Percentiles rank a stretch among this genome's conserved stretches.
These are phyloP conservation scores for Todus mexicanus DNA, from an alignment of 2,797 vertebrate genomes.

Conservation along the genomic window DNA sequence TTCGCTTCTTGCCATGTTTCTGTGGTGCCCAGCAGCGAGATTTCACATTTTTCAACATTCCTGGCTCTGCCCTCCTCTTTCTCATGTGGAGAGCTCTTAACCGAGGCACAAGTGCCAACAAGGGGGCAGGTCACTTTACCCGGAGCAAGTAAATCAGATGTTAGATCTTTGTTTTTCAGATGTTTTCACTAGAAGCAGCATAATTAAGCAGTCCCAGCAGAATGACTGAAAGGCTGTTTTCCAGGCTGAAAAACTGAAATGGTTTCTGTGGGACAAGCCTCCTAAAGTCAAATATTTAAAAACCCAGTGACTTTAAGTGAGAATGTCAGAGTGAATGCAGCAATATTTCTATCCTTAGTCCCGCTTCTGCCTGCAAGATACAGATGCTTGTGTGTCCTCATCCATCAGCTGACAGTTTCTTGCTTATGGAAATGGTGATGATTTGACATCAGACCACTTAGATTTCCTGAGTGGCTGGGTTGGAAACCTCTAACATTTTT, in stretches of 20 bases:
- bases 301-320: neutral
- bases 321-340: neutral
- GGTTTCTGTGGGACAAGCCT: neutral
- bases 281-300: neutral
- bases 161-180: neutral
- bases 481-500: conserved; percentile 5
- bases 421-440: neutral
- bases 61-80: neutral
- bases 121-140: neutral
- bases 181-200: neutral
- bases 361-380: neutral
- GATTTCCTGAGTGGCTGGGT: neutral
- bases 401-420: conserved; percentile 29
- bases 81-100: neutral
- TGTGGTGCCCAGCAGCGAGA: neutral
- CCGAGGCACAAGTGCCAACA: neutral
- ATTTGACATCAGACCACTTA: neutral
- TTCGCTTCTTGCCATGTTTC: neutral
- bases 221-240: neutral
- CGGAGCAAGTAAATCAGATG: neutral
- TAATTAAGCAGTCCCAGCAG: conserved; percentile 9
- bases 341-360: neutral
- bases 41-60: neutral
- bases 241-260: neutral
- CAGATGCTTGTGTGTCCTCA: neutral